Evolutionary conservation across 2,797 vertebrate species (phyloP).

Genomic region (Muscicapa comitata): DNA sequence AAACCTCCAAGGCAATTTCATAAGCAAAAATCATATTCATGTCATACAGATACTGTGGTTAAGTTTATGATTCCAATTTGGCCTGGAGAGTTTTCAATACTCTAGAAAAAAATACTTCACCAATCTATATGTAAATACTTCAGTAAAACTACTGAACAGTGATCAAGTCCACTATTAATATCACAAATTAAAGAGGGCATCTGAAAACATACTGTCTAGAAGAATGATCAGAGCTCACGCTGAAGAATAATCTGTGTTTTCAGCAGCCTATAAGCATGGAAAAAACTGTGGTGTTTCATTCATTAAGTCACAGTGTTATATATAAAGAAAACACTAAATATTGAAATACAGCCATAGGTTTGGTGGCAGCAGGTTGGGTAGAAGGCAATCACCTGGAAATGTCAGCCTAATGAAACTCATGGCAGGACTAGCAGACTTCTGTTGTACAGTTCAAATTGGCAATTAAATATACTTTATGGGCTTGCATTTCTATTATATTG

Average conservation of each 20-base stretch:
- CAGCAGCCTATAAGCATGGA: slow-evolving; percentile 40
- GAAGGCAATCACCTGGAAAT: slow-evolving; percentile 28
- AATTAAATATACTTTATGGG: neutral
- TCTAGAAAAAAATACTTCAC: slow-evolving; percentile 51
- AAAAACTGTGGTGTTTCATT: neutral
- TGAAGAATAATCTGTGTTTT: slow-evolving; percentile 63
- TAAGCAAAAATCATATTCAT: slow-evolving; percentile 63
- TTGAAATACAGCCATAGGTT: slow-evolving; percentile 43
- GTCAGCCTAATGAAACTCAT: neutral
- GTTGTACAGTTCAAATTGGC: neutral
- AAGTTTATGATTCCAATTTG: slow-evolving; percentile 71
- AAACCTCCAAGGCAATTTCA: slow-evolving; percentile 62
- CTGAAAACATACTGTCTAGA: slow-evolving; percentile 56
- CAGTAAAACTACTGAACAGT: slow-evolving; percentile 71
- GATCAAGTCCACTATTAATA: slow-evolving; percentile 71
- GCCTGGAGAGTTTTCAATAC: slow-evolving; percentile 58
- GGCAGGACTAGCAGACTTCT: neutral
- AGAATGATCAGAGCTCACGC: slow-evolving; percentile 51
- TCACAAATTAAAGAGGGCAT: slow-evolving; percentile 73
- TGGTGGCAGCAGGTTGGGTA: slow-evolving; percentile 24
- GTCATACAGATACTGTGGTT: slow-evolving; percentile 57
- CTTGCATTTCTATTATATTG: neutral
- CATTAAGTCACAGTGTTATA: slow-evolving; percentile 7
- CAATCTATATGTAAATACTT: slow-evolving; percentile 75
- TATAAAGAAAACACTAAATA: slow-evolving; percentile 32